Evolutionary conservation across 2,888 invertebrate species (phyloP), one percentile per base, ranked within the genome.

Genomic region (Acrocera orbiculus): DNA sequence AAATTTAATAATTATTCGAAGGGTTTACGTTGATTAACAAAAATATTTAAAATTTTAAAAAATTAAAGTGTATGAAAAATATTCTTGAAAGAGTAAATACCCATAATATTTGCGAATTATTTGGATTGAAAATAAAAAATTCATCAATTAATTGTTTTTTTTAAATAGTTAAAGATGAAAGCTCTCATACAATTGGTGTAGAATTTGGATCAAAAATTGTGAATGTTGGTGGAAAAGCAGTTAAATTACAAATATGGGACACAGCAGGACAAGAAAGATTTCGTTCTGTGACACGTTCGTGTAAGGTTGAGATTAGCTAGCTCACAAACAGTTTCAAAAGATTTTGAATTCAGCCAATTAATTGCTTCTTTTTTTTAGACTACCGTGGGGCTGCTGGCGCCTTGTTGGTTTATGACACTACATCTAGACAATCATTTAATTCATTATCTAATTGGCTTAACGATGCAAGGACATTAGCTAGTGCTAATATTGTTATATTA

Each of bases 331-430:
- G 58, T 58, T 30, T 2, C 58, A 61, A 39, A 58, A 60, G 40
- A 46, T 53, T 36, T 58, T 58, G 46, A 69, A 70, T 42, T 70
- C 72, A 7, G 73, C 73, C n/a, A 73, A 73, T 1, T 66, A 80
- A 29, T 80, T 79, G 17, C 82, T 82, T n/a, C n/a, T n/a, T n/a
- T n/a, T n/a, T n/a, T n/a, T n/a, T n/a, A n/a, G n/a, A n/a, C 52
- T 82, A 82, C 56, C 64, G 82, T 40, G 89, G 89, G 4, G 89
- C 89, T 10, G 89, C 89, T 30, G 89, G 89, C n/a, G 89, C 89
- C 19, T 63, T 89, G 20, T 65, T 90, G 16, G 89, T 89, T 0
- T 90, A 87, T 56, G 89, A 90, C 51, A 81, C 86, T 41, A 85
- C 87, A 27, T 76, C 85, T 30, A 67, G 89, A 34, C 87, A 89